Conservation (phyloP, 2,113 vertebrate genomes). For the Phrynosoma platyrhinos region DNA sequence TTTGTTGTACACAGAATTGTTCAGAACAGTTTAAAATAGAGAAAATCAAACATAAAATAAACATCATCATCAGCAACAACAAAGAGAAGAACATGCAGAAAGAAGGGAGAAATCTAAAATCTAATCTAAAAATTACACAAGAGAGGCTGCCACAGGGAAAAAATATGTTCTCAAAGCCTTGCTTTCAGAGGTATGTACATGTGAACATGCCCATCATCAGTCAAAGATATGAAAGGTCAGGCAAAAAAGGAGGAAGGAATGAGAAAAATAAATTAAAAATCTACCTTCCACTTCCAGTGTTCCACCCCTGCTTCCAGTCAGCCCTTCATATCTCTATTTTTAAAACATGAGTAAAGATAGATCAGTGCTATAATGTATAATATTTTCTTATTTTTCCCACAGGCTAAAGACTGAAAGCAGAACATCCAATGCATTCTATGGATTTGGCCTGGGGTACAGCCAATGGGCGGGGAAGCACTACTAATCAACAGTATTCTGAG, state of each 20-base stretch:
- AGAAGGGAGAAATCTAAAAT: no score
- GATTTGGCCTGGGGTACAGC: neutral
- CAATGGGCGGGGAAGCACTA: neutral
- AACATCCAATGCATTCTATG: neutral
- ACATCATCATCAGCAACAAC: neutral
- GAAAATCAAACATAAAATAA: constrained; percentile 6
- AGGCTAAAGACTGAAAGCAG: neutral
- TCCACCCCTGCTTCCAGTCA: neutral
- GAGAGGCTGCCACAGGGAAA: neutral
- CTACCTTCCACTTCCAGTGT: no score
- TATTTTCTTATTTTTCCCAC: neutral
- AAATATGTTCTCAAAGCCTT: neutral
- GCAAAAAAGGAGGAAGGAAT: no score
- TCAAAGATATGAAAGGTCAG: no score
- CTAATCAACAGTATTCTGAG: no score
- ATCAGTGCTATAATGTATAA: neutral
- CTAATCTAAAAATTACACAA: no score
- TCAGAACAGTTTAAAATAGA: neutral
- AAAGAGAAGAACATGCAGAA: neutral
- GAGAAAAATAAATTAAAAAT: no score
- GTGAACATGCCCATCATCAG: neutral
- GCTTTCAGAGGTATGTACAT: neutral
- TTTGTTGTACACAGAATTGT: neutral
- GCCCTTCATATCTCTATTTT: neutral
- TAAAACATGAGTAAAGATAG: neutral